Evolutionary conservation across 2,113 vertebrate species (phyloP), one percentile per base, ranked within the genome.

Genomic region (Poecile atricapillus): DNA sequence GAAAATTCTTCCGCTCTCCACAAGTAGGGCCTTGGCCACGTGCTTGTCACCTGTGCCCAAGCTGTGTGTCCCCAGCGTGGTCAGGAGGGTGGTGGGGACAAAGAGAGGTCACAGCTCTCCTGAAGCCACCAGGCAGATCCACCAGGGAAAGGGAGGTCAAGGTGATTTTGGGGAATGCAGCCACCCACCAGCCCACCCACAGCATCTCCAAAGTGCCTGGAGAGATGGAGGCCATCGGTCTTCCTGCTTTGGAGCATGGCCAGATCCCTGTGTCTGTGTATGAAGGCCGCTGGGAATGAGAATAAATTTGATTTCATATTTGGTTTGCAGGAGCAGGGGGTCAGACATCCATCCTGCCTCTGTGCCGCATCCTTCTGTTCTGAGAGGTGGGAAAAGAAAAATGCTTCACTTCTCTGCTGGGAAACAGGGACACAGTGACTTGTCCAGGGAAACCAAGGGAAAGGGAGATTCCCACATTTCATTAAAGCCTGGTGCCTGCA

Each of bases 141-240:
- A 56, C 12, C 23, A 50, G 23, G 30, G 4, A 41, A 58, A 82
- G 8, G 21, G 6, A 55, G 7, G 12, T 75, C 16, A 10, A 47
- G 11, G 7, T 9, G 1, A 3, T 70, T 65, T 53, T 46, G 46
- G 37, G 64, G n/a, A 58, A 37, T 27, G 12, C 31, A 82, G 16
- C 21, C 52, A 16, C 74, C 23, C 27, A 47, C 8, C 13, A 33
- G 7, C 4, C 33, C 65, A 7, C 16, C 13, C 50, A 20, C 1
- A 0, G 0, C 30, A 27, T 1, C 58, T 13, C 19, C 9, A 30
- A 10, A 11, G 11, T 15, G 27, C 35, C 11, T 43, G 80, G 5
- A 50, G 25, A 14, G 41, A 5, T 16, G 37, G 8, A 50, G 25
- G 2, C 39, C 37, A 28, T 18, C 27, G 13, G 7, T 39, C 37